Conservation (phyloP, 1,140 invertebrate genomes). For the Phocides pigmalion region DNA sequence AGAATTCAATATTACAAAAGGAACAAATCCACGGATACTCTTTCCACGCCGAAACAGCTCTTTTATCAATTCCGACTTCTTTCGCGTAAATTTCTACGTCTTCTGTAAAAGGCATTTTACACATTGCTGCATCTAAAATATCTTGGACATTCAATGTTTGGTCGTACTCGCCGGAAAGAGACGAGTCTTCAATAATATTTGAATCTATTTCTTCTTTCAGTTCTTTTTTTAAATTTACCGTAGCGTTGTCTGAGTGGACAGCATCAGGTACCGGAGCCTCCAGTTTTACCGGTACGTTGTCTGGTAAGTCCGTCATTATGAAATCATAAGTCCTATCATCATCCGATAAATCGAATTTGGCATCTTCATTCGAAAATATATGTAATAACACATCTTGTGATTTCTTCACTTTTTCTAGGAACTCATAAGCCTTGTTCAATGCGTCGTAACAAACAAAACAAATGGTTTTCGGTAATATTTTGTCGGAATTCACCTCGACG, state of each 20-base stretch:
- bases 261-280: not conserved
- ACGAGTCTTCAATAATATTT: not conserved
- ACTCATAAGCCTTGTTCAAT: conserved; percentile 63
- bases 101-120: conserved; percentile 45
- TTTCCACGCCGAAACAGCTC: conserved; percentile 53
- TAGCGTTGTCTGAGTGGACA: not conserved
- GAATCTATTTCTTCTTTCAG: conserved; percentile 52
- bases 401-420: conserved; percentile 56
- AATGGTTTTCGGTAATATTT: conserved; percentile 62
- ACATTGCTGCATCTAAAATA: conserved; percentile 56
- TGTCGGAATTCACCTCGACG: conserved; percentile 53
- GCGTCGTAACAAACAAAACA: conserved; percentile 66
- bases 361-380: conserved; percentile 38
- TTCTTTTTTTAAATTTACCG: conserved; percentile 51
- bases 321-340: conserved; percentile 51
- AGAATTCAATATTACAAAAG: conserved; percentile 65
- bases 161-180: conserved; percentile 25
- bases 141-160: conserved; percentile 56
- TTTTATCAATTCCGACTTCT: conserved; percentile 46
- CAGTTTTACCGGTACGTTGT: conserved; percentile 39
- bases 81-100: conserved; percentile 54
- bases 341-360: conserved; percentile 42
- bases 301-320: conserved; percentile 30
- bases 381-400: conserved; percentile 54
- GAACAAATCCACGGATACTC: conserved; percentile 67